phyloP scores from a whole-genome alignment of 2,888 invertebrate species.

The Mimachlamys varia region DNA sequence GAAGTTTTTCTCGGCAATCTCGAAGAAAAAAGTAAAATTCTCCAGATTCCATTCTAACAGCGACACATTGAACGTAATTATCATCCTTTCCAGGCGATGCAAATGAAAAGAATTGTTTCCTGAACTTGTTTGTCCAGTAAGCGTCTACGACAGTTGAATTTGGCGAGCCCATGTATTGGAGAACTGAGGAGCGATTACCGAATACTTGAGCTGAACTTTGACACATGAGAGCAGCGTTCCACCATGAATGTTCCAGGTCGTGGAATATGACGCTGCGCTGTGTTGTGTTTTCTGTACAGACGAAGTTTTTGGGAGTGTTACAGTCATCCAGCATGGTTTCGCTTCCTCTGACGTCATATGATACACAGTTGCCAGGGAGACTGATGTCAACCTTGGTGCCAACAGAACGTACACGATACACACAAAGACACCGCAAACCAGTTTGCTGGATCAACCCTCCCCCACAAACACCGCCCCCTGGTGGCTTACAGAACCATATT shows the following conservation, averaged over 20 bases:
- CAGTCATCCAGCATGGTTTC: neutral
- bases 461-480: neutral
- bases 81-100: neutral
- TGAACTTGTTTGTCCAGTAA: slow-evolving; percentile 3
- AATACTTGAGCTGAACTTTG: neutral
- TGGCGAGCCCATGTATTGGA: neutral
- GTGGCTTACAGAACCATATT: neutral
- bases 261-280: neutral
- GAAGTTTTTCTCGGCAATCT: neutral
- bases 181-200: neutral
- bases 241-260: neutral
- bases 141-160: neutral
- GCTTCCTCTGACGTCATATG: neutral
- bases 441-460: neutral
- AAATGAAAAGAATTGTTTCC: neutral
- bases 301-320: neutral
- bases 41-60: neutral
- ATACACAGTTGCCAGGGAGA: neutral
- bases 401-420: neutral
- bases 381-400: neutral
- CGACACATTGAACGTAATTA: neutral
- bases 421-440: neutral
- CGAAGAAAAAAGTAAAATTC: neutral
- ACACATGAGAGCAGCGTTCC: slow-evolving; percentile 1
- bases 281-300: neutral